Percentiles rank a stretch among this genome's conserved stretches.
phyloP scores from a whole-genome alignment of 1,140 invertebrate species.

The Saccostrea echinata region DNA sequence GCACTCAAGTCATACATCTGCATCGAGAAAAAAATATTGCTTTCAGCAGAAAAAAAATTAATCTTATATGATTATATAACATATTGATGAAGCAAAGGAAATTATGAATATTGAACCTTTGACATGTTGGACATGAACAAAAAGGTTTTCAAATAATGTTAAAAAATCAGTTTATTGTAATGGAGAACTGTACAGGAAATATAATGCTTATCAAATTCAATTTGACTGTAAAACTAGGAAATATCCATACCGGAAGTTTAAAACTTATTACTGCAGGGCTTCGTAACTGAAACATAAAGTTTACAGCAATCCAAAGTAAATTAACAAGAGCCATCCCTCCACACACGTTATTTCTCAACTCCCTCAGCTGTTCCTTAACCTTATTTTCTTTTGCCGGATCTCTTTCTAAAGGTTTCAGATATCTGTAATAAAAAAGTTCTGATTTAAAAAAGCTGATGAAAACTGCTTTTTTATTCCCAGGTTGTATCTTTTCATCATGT shows the following conservation, averaged over 20 bases:
- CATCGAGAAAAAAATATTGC: too few species aligned
- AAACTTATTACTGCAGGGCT: background rate
- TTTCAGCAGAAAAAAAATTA: too few species aligned
- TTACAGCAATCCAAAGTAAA: slow-evolving; percentile 67
- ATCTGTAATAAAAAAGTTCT: background rate
- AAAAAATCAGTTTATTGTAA: background rate
- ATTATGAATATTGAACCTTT: too few species aligned
- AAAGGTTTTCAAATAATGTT: background rate
- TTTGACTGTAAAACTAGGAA: background rate
- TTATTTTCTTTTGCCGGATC: slow-evolving; percentile 62
- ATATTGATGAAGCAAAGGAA: too few species aligned
- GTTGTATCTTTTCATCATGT: too few species aligned
- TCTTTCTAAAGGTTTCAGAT: slow-evolving; percentile 62
- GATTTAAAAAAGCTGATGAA: too few species aligned
- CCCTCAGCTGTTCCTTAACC: slow-evolving; percentile 75
- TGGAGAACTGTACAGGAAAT: background rate
- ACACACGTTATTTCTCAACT: slow-evolving; percentile 66
- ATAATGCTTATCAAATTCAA: background rate
- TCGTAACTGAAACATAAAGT: slow-evolving; percentile 74
- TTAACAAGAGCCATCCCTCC: slow-evolving; percentile 73
- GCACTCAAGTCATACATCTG: too few species aligned
- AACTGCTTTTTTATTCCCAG: too few species aligned
- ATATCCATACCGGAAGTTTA: background rate
- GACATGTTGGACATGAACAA: background rate
- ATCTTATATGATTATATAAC: too few species aligned